Evolutionary conservation across 30 jellyfish, hydroid and myxozoan species (phyloP).

Genomic region (Chrysaora quinquecirrha): DNA sequence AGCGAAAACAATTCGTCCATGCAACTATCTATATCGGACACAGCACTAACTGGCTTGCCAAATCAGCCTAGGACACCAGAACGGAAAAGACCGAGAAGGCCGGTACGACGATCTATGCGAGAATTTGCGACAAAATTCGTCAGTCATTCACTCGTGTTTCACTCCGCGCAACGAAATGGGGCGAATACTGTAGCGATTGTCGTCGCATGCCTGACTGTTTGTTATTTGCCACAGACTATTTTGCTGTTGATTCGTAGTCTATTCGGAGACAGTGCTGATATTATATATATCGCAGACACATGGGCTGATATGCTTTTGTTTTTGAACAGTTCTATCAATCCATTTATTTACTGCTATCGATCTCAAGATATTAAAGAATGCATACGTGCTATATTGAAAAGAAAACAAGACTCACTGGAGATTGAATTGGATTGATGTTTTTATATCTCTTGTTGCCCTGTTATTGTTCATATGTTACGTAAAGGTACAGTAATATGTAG

Average conservation of each 20-base stretch:
- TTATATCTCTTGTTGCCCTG: no score
- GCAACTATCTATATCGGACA: neutral
- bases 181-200: conserved; percentile 19
- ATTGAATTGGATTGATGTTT: neutral
- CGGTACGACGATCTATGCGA: conserved; percentile 9
- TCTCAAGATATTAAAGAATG: conserved; percentile 20
- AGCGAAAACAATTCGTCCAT: neutral
- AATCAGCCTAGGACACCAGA: neutral
- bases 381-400: neutral
- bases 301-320: conserved; percentile 54
- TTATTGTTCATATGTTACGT: no score
- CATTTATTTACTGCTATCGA: conserved; percentile 48
- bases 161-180: conserved; percentile 26
- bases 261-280: conserved; percentile 26
- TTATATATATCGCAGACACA: conserved; percentile 39
- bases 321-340: conserved; percentile 47
- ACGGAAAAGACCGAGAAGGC: neutral
- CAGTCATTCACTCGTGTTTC: neutral
- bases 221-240: conserved; percentile 29
- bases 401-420: conserved; percentile 1
- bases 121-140: conserved; percentile 31
- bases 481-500: no score
- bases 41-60: neutral
- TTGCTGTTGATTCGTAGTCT: conserved; percentile 33
- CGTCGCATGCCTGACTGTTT: neutral